A percentile compares a stretch with the other conserved stretches of the same genome.
These are phyloP conservation scores for Leiothrix lutea DNA, from an alignment of 2,113 vertebrate genomes.

Conservation along the genomic window DNA sequence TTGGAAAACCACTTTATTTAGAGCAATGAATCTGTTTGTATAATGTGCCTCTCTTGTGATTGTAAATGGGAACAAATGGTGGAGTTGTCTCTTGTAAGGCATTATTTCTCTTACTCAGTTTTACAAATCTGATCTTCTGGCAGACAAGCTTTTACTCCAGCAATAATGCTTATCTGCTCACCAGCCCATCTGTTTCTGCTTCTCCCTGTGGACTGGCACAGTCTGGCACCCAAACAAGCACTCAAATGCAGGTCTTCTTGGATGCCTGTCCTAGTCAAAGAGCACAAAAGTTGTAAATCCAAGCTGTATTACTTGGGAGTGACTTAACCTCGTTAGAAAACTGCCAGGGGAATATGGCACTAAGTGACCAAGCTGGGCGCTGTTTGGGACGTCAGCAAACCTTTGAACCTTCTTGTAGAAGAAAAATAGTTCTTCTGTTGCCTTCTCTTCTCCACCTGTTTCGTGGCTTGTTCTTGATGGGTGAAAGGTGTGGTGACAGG, in stretches of 20 bases:
- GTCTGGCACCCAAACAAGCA: neutral
- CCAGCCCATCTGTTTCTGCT: neutral
- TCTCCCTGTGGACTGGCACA: neutral
- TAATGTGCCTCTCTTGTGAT: neutral
- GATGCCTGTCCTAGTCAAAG: neutral
- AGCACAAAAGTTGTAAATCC: neutral
- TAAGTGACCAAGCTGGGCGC: neutral
- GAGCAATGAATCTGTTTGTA: neutral
- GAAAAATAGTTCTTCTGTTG: neutral
- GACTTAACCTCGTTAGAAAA: neutral
- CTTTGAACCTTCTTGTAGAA: neutral
- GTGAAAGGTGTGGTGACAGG: neutral
- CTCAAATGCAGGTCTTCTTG: neutral
- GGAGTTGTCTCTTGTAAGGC: neutral
- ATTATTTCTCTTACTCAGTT: neutral
- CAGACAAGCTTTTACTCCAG: neutral
- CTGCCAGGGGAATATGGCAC: neutral
- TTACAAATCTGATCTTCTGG: conserved; percentile 10
- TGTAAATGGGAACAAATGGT: neutral
- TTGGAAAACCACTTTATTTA: neutral
- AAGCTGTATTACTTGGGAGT: neutral
- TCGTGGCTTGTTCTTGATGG: neutral
- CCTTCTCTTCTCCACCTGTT: neutral
- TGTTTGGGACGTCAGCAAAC: neutral
- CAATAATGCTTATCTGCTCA: neutral